Conservation (phyloP, 92 coral and sea anemone genomes). For the Metridium senile region DNA sequence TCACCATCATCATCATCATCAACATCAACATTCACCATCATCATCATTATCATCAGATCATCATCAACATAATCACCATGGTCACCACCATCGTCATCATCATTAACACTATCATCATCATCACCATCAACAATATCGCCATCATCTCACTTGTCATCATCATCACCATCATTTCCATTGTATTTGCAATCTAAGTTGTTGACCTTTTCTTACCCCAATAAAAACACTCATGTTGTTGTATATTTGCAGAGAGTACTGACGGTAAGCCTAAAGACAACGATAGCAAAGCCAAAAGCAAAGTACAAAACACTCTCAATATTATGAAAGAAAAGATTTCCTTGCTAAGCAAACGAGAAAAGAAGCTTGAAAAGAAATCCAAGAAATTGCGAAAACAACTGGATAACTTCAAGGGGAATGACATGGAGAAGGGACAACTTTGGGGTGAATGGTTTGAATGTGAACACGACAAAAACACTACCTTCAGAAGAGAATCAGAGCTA, state of each 20-base stretch:
- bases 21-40: too few species aligned
- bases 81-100: too few species aligned
- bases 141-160: too few species aligned
- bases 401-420: slow-evolving; percentile 73
- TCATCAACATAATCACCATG: too few species aligned
- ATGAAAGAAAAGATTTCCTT: slow-evolving; percentile 83
- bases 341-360: slow-evolving; percentile 74
- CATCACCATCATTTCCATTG: too few species aligned
- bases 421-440: slow-evolving; percentile 68
- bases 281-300: slow-evolving; percentile 45
- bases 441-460: slow-evolving; percentile 80
- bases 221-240: not conserved
- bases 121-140: too few species aligned
- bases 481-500: slow-evolving; percentile 83
- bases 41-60: too few species aligned
- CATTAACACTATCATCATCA: too few species aligned
- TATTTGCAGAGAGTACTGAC: slow-evolving; percentile 39
- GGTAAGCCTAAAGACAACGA: slow-evolving; percentile 33
- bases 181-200: too few species aligned
- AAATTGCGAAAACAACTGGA: slow-evolving; percentile 58
- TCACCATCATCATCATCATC: too few species aligned
- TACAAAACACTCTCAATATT: slow-evolving; percentile 50
- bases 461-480: slow-evolving; percentile 74
- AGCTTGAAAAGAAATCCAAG: slow-evolving; percentile 68
- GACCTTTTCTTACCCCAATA: too few species aligned